These are phyloP conservation scores for Elephas maximus DNA, from an alignment of 2,113 vertebrate genomes.

Conservation along the genomic window DNA sequence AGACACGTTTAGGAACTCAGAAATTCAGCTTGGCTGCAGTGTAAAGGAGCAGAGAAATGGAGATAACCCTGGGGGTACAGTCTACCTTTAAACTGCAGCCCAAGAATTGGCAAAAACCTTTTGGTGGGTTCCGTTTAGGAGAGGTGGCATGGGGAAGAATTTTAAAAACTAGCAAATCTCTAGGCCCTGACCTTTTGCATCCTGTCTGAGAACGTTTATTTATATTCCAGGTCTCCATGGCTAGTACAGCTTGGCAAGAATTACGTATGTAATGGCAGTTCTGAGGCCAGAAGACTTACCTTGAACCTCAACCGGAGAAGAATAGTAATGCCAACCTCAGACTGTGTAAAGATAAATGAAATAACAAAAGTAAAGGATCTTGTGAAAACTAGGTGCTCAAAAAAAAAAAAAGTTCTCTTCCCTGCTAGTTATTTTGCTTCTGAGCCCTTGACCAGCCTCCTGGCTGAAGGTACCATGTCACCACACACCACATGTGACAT, in stretches of 20 bases:
- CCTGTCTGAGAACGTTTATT: neutral
- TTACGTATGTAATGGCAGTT: neutral
- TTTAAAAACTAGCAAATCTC: neutral
- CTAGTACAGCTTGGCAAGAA: neutral
- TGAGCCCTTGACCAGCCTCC: neutral
- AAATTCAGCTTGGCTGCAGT: neutral
- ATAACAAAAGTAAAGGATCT: neutral
- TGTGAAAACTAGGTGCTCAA: neutral
- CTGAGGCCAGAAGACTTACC: neutral
- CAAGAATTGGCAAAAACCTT: too few species aligned
- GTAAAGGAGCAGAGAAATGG: neutral
- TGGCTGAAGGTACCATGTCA: neutral
- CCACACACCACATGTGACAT: neutral
- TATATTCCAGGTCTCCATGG: neutral
- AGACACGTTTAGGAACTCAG: neutral
- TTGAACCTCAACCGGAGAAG: neutral
- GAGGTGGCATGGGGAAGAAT: neutral
- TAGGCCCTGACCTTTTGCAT: slow-evolving; percentile 33
- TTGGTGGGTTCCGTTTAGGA: neutral
- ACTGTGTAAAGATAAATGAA: neutral
- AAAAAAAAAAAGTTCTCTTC: neutral
- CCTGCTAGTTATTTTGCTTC: neutral
- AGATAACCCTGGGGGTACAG: neutral
- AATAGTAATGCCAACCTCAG: neutral
- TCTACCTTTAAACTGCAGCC: neutral